Conservation (phyloP, 2,113 vertebrate species). For the Benitochromis conjunctus region DNA sequence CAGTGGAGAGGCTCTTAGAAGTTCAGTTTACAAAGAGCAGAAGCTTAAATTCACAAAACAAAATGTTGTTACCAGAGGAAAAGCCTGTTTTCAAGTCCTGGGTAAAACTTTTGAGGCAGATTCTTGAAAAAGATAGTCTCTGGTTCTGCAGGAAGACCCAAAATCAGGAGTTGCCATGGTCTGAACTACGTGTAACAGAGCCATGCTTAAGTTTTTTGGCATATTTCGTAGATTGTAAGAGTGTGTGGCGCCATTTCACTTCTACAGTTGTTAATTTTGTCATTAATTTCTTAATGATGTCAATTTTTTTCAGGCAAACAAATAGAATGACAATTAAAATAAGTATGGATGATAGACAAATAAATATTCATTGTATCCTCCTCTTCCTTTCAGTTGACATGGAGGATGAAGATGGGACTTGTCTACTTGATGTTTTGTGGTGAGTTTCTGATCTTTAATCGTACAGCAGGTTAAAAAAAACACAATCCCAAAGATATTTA, state of each 20-base stretch:
- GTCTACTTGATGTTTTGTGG: conserved; percentile 83
- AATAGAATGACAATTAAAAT: neutral
- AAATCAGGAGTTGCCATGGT: neutral
- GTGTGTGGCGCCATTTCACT: neutral
- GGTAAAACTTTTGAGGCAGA: neutral
- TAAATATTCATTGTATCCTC: neutral
- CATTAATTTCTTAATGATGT: neutral
- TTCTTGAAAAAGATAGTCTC: neutral
- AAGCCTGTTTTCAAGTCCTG: neutral
- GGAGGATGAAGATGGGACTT: conserved; percentile 84
- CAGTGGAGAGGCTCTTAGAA: neutral
- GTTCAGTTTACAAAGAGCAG: neutral
- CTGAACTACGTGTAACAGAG: neutral
- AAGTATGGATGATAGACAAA: neutral
- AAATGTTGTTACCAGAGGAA: neutral
- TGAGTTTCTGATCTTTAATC: conserved; percentile 42
- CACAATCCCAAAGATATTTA: neutral
- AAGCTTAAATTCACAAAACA: neutral
- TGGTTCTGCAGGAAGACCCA: neutral
- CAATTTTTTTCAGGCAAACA: neutral
- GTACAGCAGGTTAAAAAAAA: fast-evolving
- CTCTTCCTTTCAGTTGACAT: conserved; percentile 72
- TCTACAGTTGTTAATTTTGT: neutral
- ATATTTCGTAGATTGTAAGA: neutral
- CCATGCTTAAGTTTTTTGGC: neutral